Evolutionary conservation across 2,113 vertebrate genomes (phyloP), one percentile per base, ranked within the genome.

Genomic region (Anas platyrhynchos): DNA sequence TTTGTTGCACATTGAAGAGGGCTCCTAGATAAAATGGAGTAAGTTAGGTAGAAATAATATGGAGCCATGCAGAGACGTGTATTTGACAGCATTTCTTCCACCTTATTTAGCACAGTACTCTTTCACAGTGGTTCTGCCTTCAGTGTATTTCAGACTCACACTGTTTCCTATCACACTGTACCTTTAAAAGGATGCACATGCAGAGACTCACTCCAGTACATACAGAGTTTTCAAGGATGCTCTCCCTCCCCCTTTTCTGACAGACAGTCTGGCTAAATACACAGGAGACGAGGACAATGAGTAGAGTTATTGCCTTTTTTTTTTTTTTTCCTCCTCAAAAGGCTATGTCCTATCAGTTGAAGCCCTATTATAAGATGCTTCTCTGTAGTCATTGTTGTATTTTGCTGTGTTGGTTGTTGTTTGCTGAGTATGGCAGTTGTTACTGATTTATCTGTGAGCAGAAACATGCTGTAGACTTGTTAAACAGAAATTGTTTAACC

Each of bases 1-100:
- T 77, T 65, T 92, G 43, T 32, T 89, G 56, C 66, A 69, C 32
- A 38, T n/a, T 85, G 89, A 91, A 86, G 56, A 93, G 31, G 41
- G 48, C 63, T 67, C 58, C 72, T 86, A 43, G 20, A 91, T 85
- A 92, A 93, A 96, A 80, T 25, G 29, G 61, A 90, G 36, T 67
- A 78, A 94, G 18, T 85, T 80, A 86, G 61, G 77, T 94, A 67
- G 72, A 94, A 96, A 73, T 90, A 66, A 89, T 44, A 44, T 0
- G 10, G 61, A 93, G 58, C 44, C 22, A 72, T 78, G 62, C 11
- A 84, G 38, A 77, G 68, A 63, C 27, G 66, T 52, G 8, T 71
- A 92, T 67, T 74, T 97, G 80, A 91, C 59, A 73, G 68, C 16
- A 85, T 79, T 96, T 93, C 48, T 96, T 97, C 88, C 88, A 92